A percentile compares a stretch with the other conserved stretches of the same genome.
Conservation (phyloP, 2,113 vertebrate genomes). For the Podarcis cretensis region DNA sequence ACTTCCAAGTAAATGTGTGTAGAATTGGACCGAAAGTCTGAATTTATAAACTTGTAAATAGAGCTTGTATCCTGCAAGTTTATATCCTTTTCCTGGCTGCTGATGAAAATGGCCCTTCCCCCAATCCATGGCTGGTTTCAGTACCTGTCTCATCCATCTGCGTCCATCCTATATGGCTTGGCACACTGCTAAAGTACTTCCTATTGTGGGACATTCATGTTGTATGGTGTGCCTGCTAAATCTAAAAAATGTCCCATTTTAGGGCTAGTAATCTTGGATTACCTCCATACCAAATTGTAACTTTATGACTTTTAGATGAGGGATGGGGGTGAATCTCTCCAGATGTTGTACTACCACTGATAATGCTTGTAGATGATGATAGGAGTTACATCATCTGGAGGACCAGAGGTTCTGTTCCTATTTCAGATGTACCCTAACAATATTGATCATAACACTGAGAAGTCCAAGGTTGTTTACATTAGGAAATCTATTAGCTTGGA, state of each 20-base stretch:
- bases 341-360: background rate
- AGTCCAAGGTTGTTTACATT: background rate
- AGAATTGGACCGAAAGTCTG: background rate
- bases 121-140: background rate
- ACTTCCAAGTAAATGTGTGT: background rate
- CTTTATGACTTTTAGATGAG: background rate
- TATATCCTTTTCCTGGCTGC: background rate
- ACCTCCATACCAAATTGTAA: background rate
- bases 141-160: background rate
- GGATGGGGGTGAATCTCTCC: background rate
- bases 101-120: background rate
- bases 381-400: background rate
- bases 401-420: background rate
- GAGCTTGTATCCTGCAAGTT: background rate
- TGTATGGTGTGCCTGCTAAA: background rate
- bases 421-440: background rate
- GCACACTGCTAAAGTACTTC: background rate
- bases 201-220: background rate
- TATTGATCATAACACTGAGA: background rate
- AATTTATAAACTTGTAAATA: background rate
- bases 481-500: background rate
- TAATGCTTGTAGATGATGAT: background rate
- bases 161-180: background rate
- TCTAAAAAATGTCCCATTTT: background rate
- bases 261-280: background rate